Evolutionary conservation across 2,888 invertebrate species (phyloP).

Genomic region (Nemapogon koenigi): DNA sequence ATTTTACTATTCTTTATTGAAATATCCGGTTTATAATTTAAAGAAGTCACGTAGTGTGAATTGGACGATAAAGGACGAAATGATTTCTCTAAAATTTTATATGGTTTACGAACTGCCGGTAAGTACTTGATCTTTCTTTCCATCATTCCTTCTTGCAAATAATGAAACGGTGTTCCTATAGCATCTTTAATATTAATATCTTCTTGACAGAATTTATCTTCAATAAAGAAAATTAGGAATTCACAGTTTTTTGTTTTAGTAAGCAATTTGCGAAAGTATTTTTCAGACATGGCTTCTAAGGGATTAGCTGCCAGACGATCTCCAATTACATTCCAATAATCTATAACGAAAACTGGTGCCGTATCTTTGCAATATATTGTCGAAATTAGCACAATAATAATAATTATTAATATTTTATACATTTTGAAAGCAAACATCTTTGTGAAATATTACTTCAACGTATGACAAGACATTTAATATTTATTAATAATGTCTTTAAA

Average conservation of each 20-base stretch:
- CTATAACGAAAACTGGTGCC: constrained; percentile 34
- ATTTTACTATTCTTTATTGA: constrained; percentile 24
- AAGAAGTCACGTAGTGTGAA: constrained; percentile 22
- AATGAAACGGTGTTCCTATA: constrained; percentile 27
- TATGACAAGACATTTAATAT: neutral
- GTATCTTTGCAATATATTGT: constrained; percentile 19
- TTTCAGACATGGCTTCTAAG: constrained; percentile 24
- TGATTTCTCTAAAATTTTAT: constrained; percentile 21
- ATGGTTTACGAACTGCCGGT: constrained; percentile 31
- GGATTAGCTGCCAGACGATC: constrained; percentile 25
- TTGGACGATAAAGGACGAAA: constrained; percentile 24
- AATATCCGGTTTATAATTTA: constrained; percentile 21
- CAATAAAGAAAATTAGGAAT: constrained; percentile 32
- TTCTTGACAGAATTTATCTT: constrained; percentile 33
- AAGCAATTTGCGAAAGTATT: constrained; percentile 27
- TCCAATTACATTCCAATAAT: constrained; percentile 21
- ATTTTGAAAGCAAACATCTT: neutral
- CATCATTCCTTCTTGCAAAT: constrained; percentile 24
- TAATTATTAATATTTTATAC: constrained; percentile 12
- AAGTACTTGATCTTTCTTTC: constrained; percentile 29
- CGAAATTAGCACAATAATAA: constrained; percentile 13
- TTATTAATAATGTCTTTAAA: neutral
- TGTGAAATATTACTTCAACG: neutral
- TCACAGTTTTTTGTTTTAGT: constrained; percentile 23
- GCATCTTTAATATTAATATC: constrained; percentile 31